Evolutionary conservation across 2,113 vertebrate species (phyloP), one percentile per base, ranked within the genome.

Genomic region (Gadus chalcogrammus): DNA sequence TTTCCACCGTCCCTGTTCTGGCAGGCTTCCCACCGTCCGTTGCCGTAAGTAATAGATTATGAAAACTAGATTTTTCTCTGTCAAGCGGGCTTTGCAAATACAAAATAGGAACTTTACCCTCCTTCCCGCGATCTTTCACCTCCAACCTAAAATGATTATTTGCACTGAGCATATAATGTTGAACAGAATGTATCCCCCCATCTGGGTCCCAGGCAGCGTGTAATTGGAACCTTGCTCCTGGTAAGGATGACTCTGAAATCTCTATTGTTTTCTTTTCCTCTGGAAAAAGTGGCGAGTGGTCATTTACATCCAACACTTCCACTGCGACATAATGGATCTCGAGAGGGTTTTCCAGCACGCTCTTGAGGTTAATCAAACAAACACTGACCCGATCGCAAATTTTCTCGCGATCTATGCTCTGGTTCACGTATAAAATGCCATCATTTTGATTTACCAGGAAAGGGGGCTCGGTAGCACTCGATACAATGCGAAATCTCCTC

Each of bases 371-470:
- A 0, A 88, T n/a, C 2, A 84, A 3, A 20, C 90, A 91, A 0
- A 69, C 69, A 24, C 58, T 74, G 0, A 58, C 76, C 1, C 78
- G 76, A 7, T 79, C 77, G 66, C 89, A 90, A 0, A 87, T 71
- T 13, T 76, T 67, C 56, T 88, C 86, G 62, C 80, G 12, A 28
- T 84, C 88, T 69, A 94, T 88, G 0, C 72, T 72, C 13, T 87
- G 79, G 0, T 78, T 84, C n/a, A 91, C 79, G 0, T 83, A 75
- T 64, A 96, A 74, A 58, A 84, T 71, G 0, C 94, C 93, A 0
- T 85, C 91, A 5, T 89, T 74, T 61, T 63, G 67, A 22, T 88
- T 84, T 70, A 94, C 81, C 6, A 64, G 83, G 79, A 91, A 94
- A 74, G 84, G 70, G 3, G 70, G 68, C n/a, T 92, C 85, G 0